A percentile compares a stretch with the other conserved stretches of the same genome.
phyloP scores from a whole-genome alignment of 1,140 invertebrate genomes.

The Drosophila teissieri region DNA sequence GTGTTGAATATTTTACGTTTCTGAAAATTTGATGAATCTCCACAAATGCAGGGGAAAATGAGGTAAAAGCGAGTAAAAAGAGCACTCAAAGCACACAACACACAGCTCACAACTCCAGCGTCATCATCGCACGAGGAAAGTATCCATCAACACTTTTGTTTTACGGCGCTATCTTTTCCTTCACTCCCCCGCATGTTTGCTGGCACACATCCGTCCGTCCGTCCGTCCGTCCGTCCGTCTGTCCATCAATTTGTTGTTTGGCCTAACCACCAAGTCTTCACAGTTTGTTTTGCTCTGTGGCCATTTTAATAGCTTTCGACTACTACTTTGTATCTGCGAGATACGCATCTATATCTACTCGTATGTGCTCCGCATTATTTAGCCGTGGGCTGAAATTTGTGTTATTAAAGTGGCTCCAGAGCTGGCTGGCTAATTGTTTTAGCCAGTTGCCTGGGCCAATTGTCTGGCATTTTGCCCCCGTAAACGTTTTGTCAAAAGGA shows the following conservation, averaged over 20 bases:
- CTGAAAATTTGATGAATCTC: constrained; percentile 82
- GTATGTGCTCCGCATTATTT: background rate
- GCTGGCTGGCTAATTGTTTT: constrained; percentile 39
- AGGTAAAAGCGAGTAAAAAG: constrained; percentile 8
- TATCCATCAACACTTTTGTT: constrained; percentile 82
- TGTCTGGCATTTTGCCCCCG: constrained; percentile 59
- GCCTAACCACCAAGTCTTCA: constrained; percentile 62
- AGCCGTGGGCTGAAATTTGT: constrained; percentile 57
- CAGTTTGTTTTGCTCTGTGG: constrained; percentile 75
- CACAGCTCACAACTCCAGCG: constrained; percentile 57
- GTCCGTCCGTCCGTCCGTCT: constrained; percentile 38
- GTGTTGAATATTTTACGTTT: constrained; percentile 79
- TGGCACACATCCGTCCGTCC: constrained; percentile 66
- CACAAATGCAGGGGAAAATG: constrained; percentile 58
- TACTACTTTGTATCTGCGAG: constrained; percentile 74
- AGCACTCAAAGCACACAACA: constrained; percentile 64
- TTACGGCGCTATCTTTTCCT: constrained; percentile 55
- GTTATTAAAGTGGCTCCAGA: constrained; percentile 57
- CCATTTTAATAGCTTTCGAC: constrained; percentile 74
- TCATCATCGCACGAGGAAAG: constrained; percentile 76
- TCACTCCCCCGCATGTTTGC: constrained; percentile 51
- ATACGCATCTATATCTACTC: constrained; percentile 62
- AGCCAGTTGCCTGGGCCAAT: constrained; percentile 54
- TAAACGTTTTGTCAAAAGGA: constrained; percentile 81
- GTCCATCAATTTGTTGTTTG: constrained; percentile 73